Base-by-base conservation (phyloP, 2,113 vertebrate species). In the Falco punctatus region DNA sequence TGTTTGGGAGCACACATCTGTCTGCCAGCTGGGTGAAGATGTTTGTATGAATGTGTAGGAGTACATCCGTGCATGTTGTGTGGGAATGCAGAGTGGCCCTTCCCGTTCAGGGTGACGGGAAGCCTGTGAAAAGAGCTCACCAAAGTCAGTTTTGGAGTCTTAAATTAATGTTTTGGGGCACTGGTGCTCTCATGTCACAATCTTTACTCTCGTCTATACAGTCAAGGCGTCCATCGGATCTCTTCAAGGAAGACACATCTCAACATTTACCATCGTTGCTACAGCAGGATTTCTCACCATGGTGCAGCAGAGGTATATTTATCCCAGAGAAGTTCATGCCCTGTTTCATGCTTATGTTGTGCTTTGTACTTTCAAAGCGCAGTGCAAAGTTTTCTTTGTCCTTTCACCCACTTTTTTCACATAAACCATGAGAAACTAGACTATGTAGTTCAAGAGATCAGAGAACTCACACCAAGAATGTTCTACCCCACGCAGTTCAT, bases 1-100 rank as follows among this genome's bases (percentile, higher is more conserved):
- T 14, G 35, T 54, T 58, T 23, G 49, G 44, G 44, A 57, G 81
- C 8, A 1, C 54, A 65, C 93, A 95, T 84, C 79, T 93, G 96
- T 1, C 87, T 88, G 86, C 74, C 93, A 94, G 90, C 88, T 92
- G 94, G 35, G 79, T 35, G 75, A 69, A 92, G 96, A 92, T 33
- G 90, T 82, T 75, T 48, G 75, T 33, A 62, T 32, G 72, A 75
- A 28, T 2, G 3, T 23, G 52, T 10, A 20, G 77, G 81, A 69
- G n/a, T 20, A 58, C 59, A 78, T 49, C 42, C 32, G 1, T 21
- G 32, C 16, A 19, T 1, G 20, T 14, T 2, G 4, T 59, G 64
- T 71, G 75, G 88, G 83, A 94, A 92, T 0, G 3, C 3, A 59
- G 81, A 81, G 42, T 0, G 15, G 72, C 42, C 65, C 44, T 65